Evolutionary conservation across 2,113 vertebrate species (phyloP).

Genomic region (Pedionomus torquatus): DNA sequence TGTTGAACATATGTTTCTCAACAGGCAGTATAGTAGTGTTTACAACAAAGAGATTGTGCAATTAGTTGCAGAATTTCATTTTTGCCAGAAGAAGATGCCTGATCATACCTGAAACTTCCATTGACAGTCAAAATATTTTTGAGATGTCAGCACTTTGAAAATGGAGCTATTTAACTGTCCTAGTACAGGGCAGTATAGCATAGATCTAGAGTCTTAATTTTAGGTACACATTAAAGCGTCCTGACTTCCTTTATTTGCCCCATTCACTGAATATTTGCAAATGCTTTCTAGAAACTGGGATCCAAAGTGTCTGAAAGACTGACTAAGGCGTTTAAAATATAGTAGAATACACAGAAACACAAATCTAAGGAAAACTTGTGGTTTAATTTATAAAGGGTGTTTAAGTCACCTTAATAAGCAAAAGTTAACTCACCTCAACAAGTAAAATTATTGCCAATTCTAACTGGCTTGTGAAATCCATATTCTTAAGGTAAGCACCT

Average conservation of each 20-base stretch:
- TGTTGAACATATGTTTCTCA: constrained; percentile 51
- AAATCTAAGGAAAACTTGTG: not conserved
- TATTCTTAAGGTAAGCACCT: not conserved
- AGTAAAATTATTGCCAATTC: not conserved
- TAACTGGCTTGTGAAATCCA: not conserved
- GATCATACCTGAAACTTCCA: not conserved
- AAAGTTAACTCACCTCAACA: not conserved
- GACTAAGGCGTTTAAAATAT: not conserved
- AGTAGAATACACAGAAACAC: not conserved
- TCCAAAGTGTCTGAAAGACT: not conserved
- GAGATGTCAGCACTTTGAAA: not conserved
- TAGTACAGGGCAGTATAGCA: not conserved
- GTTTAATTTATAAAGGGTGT: not conserved
- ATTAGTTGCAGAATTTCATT: not conserved
- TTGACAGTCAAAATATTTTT: not conserved
- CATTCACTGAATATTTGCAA: not conserved
- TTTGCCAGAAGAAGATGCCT: not conserved
- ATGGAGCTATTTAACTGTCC: not conserved
- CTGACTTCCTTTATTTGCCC: not conserved
- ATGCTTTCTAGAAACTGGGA: not conserved
- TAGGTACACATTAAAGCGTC: not conserved
- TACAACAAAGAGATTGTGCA: not conserved
- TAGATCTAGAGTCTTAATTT: not conserved
- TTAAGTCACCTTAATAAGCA: not conserved
- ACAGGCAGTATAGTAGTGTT: constrained; percentile 25